A percentile compares a stretch with the other conserved stretches of the same genome.
Evolutionary conservation across 1,140 invertebrate genomes (phyloP).

Genomic region (Rhynchophorus ferrugineus): DNA sequence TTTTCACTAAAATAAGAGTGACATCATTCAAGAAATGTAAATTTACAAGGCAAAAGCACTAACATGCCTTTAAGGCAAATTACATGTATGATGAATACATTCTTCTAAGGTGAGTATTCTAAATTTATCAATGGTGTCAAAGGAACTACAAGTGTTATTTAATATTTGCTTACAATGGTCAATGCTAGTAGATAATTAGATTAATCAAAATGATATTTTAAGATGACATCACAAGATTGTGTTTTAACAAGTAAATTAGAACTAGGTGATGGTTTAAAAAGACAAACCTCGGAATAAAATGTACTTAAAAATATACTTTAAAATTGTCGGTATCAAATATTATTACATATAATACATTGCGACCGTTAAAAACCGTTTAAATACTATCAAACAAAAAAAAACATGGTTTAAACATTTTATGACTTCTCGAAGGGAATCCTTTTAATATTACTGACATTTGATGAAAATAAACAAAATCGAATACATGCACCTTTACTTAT

Average conservation of each 20-base stretch:
- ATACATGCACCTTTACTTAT: no score
- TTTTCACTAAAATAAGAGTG: slow-evolving; percentile 4
- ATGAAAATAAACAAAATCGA: no score
- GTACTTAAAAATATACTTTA: neutral
- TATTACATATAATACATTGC: no score
- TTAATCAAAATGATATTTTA: slow-evolving; percentile 4
- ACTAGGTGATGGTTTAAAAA: no score
- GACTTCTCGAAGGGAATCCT: no score
- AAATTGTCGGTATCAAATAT: no score
- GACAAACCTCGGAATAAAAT: neutral
- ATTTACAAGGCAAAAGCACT: neutral
- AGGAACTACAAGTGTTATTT: neutral
- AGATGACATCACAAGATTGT: slow-evolving; percentile 3
- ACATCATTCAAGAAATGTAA: slow-evolving; percentile 6
- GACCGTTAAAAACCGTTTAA: no score
- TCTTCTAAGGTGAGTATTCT: neutral
- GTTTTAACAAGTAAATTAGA: slow-evolving; percentile 4
- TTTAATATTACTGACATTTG: no score
- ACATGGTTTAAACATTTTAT: no score
- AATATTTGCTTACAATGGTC: neutral
- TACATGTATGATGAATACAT: neutral
- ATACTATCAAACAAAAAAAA: no score
- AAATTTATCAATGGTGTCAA: neutral
- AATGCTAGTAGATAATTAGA: slow-evolving; percentile 1
- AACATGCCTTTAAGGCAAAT: neutral